A percentile compares a stretch with the other conserved stretches of the same genome.
Conservation (phyloP, 2,113 vertebrate genomes). For the Progne subis region DNA sequence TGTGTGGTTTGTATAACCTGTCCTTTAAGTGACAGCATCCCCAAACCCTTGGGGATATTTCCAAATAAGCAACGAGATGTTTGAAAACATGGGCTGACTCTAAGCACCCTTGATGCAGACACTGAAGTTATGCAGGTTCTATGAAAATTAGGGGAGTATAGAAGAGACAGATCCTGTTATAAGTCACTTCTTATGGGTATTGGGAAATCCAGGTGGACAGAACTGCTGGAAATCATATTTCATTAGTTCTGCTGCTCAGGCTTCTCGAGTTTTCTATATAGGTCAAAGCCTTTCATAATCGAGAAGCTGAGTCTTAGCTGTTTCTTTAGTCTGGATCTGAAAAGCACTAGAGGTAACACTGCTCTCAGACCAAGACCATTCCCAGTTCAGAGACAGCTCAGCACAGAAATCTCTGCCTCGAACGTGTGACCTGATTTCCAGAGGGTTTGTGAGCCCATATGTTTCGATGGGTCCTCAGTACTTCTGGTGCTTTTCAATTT, state of each 20-base stretch:
- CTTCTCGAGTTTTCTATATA: constrained; percentile 20
- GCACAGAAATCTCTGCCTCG: not conserved
- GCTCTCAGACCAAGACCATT: not conserved
- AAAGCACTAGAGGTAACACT: too few species aligned
- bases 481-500: constrained; percentile 32
- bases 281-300: constrained; percentile 26
- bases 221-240: not conserved
- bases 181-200: not conserved
- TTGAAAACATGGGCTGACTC: not conserved
- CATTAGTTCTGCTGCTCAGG: constrained; percentile 3
- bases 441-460: not conserved
- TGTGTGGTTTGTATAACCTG: not conserved
- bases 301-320: not conserved
- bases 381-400: not conserved
- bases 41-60: not conserved
- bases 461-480: constrained; percentile 34
- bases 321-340: not conserved
- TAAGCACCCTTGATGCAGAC: not conserved
- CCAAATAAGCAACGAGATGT: not conserved
- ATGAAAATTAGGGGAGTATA: not conserved
- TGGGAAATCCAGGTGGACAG: not conserved
- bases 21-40: not conserved
- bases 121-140: not conserved
- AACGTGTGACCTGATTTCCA: constrained; percentile 17
- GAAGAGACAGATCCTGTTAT: not conserved